Conservation (phyloP, 1,140 invertebrate species). For the Drosophila sp. region DNA sequence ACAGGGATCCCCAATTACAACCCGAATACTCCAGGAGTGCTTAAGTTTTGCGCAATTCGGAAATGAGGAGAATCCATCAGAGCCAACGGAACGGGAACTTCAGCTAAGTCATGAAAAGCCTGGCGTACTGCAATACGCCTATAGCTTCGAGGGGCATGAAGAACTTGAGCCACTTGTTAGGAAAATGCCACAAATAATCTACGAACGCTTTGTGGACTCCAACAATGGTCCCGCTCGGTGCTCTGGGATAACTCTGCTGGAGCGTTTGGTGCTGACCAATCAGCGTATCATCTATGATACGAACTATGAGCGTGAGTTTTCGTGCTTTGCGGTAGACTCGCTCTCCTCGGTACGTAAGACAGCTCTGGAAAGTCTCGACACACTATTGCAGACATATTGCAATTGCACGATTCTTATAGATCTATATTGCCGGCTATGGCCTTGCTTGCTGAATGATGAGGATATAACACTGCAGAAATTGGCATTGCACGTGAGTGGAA, state of each 20-base stretch:
- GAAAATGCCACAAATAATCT: slow-evolving; percentile 62
- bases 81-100: slow-evolving; percentile 47
- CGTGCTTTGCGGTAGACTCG: slow-evolving; percentile 58
- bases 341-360: slow-evolving; percentile 71
- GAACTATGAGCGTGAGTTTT: slow-evolving; percentile 67
- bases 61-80: slow-evolving; percentile 42
- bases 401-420: slow-evolving; percentile 74
- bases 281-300: slow-evolving; percentile 78
- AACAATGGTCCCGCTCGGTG: slow-evolving; percentile 63
- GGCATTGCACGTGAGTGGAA: slow-evolving; percentile 58
- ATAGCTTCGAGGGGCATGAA: slow-evolving; percentile 71
- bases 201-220: slow-evolving; percentile 62
- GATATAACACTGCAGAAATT: slow-evolving; percentile 67
- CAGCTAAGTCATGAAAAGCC: slow-evolving; percentile 68
- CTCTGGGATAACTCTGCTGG: slow-evolving; percentile 70
- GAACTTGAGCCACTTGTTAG: slow-evolving; percentile 58
- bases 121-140: slow-evolving; percentile 45
- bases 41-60: slow-evolving; percentile 67
- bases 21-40: slow-evolving; percentile 68
- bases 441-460: slow-evolving; percentile 69
- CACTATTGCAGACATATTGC: slow-evolving; percentile 60
- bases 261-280: slow-evolving; percentile 70
- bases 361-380: slow-evolving; percentile 63
- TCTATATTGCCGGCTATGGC: slow-evolving; percentile 73
- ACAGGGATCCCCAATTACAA: slow-evolving; percentile 71